phyloP scores from a whole-genome alignment of 2,113 vertebrate species.

The Trematocara macrostoma region DNA sequence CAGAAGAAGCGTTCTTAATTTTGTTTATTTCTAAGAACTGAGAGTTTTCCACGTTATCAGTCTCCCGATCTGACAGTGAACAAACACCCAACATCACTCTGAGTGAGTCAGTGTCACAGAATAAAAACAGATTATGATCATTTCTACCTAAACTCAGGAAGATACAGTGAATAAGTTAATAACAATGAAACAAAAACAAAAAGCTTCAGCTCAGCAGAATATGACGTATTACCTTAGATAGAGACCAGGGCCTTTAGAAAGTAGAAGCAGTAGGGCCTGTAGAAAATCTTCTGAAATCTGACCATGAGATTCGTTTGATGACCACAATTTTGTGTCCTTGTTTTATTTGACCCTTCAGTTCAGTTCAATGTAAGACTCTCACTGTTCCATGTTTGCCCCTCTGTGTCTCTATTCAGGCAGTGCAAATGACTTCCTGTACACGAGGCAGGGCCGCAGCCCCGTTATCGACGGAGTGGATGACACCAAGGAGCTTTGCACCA shows the following conservation, averaged over 20 bases:
- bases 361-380: neutral
- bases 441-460: constrained; percentile 87
- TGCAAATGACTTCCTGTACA: constrained; percentile 87
- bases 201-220: neutral
- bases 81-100: neutral
- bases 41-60: neutral
- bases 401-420: constrained; percentile 65
- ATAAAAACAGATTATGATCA: neutral
- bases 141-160: neutral
- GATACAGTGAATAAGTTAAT: neutral
- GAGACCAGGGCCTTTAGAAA: neutral
- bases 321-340: neutral
- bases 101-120: neutral
- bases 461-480: constrained; percentile 91
- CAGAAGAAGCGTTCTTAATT: neutral
- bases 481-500: constrained; percentile 85
- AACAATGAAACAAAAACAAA: neutral
- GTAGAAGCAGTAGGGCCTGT: neutral
- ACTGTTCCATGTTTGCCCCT: neutral
- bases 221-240: neutral
- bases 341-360: neutral
- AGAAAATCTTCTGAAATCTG: neutral
- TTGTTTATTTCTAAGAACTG: neutral
- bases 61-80: neutral
- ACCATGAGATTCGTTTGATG: neutral